A percentile compares a stretch with the other conserved stretches of the same genome.
These are phyloP conservation scores for Diorhabda elongata DNA, from an alignment of 1,140 invertebrate genomes.

Conservation along the genomic window DNA sequence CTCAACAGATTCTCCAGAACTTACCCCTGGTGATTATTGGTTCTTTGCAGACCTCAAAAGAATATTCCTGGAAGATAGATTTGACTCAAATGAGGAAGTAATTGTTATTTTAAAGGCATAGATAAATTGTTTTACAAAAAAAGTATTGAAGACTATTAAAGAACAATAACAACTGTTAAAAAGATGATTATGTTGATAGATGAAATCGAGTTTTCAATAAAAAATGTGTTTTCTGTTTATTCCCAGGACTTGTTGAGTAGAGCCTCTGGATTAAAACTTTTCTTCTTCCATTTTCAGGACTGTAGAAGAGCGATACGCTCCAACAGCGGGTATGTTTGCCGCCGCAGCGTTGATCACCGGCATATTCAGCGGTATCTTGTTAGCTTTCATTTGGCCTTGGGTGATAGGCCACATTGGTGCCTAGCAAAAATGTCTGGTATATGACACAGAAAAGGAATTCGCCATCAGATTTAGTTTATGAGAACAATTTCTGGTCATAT, in stretches of 20 bases:
- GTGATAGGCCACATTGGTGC: conserved; percentile 52
- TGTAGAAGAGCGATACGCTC: conserved; percentile 77
- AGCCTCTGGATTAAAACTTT: conserved; percentile 3
- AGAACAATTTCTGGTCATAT: conserved; percentile 32
- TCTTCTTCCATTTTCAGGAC: conserved; percentile 56
- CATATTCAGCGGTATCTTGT: conserved; percentile 78
- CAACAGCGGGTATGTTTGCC: conserved; percentile 92
- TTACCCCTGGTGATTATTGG: too few species aligned
- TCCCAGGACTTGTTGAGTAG: background rate
- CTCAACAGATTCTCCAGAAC: too few species aligned
- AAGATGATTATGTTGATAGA: too few species aligned
- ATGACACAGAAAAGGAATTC: conserved; percentile 42
- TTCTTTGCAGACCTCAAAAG: too few species aligned
- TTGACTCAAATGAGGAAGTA: too few species aligned
- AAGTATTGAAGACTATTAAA: too few species aligned
- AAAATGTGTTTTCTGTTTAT: background rate
- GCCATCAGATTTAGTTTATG: conserved; percentile 34
- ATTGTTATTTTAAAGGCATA: too few species aligned
- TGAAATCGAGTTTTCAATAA: background rate
- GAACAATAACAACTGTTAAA: too few species aligned
- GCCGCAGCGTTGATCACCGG: conserved; percentile 87
- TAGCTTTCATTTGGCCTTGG: conserved; percentile 66
- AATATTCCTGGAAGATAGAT: too few species aligned
- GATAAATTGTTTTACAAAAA: too few species aligned
- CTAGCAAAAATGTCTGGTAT: conserved; percentile 47